A percentile compares a stretch with the other conserved stretches of the same genome.
phyloP scores from a whole-genome alignment of 2,888 invertebrate species.

The Hylaea fasciaria region DNA sequence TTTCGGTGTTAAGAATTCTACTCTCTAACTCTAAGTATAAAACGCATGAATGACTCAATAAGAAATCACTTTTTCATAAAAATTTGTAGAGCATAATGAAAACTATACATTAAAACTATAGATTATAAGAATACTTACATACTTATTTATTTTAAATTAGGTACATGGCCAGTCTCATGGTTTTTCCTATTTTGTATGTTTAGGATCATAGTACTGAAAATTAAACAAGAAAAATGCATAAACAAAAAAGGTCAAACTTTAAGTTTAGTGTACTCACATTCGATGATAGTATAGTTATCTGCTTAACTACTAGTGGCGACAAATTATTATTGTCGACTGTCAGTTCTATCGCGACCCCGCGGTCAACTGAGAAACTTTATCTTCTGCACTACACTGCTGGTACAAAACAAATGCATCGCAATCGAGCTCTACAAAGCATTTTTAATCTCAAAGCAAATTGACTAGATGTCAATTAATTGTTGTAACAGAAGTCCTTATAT shows the following conservation, averaged over 20 bases:
- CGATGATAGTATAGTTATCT: constrained; percentile 50
- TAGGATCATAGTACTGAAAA: background rate
- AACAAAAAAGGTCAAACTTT: constrained; percentile 2
- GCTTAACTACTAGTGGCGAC: constrained; percentile 40
- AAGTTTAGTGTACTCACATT: constrained; percentile 9
- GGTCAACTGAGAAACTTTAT: constrained; percentile 52
- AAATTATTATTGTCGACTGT: constrained; percentile 57
- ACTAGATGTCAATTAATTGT: too few species aligned
- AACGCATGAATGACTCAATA: too few species aligned
- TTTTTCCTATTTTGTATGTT: too few species aligned
- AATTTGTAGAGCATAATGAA: too few species aligned
- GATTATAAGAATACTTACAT: too few species aligned
- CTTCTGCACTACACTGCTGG: constrained; percentile 13
- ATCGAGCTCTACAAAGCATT: background rate
- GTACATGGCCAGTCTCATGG: too few species aligned
- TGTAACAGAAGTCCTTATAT: too few species aligned
- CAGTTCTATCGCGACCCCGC: constrained; percentile 49
- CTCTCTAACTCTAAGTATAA: background rate
- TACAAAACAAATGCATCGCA: constrained; percentile 23
- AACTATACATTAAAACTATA: too few species aligned
- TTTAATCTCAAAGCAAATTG: background rate
- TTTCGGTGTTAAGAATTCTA: too few species aligned
- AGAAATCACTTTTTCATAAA: too few species aligned
- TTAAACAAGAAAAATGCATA: background rate
- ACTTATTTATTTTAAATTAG: too few species aligned